phyloP scores from a whole-genome alignment of 2,888 invertebrate genomes.

The Tridacna crocea region DNA sequence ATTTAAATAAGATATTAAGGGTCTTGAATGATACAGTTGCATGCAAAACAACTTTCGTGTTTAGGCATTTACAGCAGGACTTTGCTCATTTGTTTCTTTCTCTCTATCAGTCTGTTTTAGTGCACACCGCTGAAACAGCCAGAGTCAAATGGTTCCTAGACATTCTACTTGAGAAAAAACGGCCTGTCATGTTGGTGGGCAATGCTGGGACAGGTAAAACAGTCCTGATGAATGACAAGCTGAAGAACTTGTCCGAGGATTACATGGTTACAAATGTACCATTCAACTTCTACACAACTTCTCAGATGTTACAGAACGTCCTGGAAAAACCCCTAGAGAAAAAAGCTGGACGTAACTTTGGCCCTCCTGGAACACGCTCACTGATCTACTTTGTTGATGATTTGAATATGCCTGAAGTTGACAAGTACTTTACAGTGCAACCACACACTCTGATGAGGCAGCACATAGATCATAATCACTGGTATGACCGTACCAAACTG shows the following conservation, averaged over 20 bases:
- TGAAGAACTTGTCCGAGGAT: constrained; percentile 90
- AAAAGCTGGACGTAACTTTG: constrained; percentile 97
- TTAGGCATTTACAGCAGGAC: too few relatives aligned
- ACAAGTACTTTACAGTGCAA: constrained; percentile 96
- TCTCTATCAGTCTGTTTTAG: constrained; percentile 90
- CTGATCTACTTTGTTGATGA: constrained; percentile 98
- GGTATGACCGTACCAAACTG: constrained; percentile 96
- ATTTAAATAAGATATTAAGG: too few relatives aligned
- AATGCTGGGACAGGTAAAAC: constrained; percentile 97
- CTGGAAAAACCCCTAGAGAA: constrained; percentile 97
- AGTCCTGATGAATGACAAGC: constrained; percentile 93
- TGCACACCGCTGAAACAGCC: constrained; percentile 96
- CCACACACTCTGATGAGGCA: constrained; percentile 97
- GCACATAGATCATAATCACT: constrained; percentile 98
- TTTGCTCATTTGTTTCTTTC: background rate
- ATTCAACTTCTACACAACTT: constrained; percentile 97
- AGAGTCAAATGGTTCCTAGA: constrained; percentile 95
- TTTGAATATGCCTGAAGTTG: constrained; percentile 99
- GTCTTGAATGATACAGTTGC: too few relatives aligned
- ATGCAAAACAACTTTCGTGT: too few relatives aligned
- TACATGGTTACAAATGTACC: constrained; percentile 96
- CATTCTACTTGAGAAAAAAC: constrained; percentile 93
- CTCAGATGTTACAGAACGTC: constrained; percentile 88
- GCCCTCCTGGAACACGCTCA: constrained; percentile 96
- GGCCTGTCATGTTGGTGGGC: constrained; percentile 97